A percentile compares a stretch with the other conserved stretches of the same genome.
Evolutionary conservation across 2,888 invertebrate species (phyloP).

Genomic region (Sphaerophoria rueppellii): DNA sequence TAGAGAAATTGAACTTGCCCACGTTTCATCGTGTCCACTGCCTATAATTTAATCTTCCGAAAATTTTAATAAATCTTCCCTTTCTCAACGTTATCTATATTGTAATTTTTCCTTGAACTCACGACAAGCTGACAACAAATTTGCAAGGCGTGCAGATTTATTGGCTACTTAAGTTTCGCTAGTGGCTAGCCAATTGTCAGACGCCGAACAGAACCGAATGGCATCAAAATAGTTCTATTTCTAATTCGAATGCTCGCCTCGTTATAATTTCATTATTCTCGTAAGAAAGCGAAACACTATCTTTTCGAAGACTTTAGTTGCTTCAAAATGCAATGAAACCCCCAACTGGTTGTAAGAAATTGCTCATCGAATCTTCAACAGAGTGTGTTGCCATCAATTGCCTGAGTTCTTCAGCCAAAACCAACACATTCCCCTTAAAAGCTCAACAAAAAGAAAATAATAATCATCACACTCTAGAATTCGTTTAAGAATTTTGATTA

Average conservation of each 20-base stretch:
- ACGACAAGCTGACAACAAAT: background rate
- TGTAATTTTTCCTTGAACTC: slow-evolving; percentile 18
- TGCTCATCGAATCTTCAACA: too few relatives aligned
- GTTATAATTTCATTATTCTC: slow-evolving; percentile 37
- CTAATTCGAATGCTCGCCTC: background rate
- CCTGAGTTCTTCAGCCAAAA: background rate
- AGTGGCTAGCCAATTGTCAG: slow-evolving; percentile 44
- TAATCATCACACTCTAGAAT: slow-evolving; percentile 51
- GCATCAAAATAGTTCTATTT: slow-evolving; percentile 22
- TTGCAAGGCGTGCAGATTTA: slow-evolving; percentile 46
- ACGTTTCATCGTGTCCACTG: too few relatives aligned
- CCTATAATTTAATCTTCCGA: too few relatives aligned
- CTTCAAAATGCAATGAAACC: background rate
- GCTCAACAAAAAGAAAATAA: slow-evolving; percentile 6
- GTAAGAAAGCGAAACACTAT: slow-evolving; percentile 15
- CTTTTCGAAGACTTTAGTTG: background rate
- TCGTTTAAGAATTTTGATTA: slow-evolving; percentile 70
- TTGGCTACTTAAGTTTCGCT: slow-evolving; percentile 30
- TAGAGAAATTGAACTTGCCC: too few relatives aligned
- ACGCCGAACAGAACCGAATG: slow-evolving; percentile 13
- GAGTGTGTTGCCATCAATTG: background rate
- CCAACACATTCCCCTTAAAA: background rate
- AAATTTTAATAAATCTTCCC: too few relatives aligned
- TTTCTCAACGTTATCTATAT: too few relatives aligned
- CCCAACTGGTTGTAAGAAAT: background rate